Evolutionary conservation across 1,140 invertebrate species (phyloP), one percentile per base, ranked within the genome.

Genomic region (Sinonovacula constricta): DNA sequence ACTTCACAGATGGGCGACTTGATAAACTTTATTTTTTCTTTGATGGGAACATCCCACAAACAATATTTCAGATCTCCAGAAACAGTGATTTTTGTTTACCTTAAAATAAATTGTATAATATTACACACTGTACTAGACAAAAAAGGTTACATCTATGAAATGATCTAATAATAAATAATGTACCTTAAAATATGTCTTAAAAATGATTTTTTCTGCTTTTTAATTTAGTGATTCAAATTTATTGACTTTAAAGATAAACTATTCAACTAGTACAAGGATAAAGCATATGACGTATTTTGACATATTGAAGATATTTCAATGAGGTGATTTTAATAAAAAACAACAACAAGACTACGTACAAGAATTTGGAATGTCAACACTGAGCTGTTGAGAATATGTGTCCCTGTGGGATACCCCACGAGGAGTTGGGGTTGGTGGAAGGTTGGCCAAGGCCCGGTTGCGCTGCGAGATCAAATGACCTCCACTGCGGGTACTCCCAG

Each of bases 331-430:
- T 30, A 12, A 12, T 10, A 30, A 26, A 30, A 63, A 22, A 26
- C 65, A 12, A 14, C 12, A 18, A 65, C 33, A 65, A 3, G 30
- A 39, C 14, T 24, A 69, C 75, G 60, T 62, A 78, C 65, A 59
- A 65, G 49, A 75, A 45, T 78, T 80, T 18, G 88, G 87, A 68
- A 90, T 89, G 56, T 89, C 88, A 18, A 90, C 80, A 22, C 79
- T 80, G 22, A 90, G 83, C 26, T 85, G 74, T 26, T 81, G 72
- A 10, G 66, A 60, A 24, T 56, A 51, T 15, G 68, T 28, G n/a
- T n/a, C n/a, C n/a, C n/a, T n/a, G n/a, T 74, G 45, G n/a, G 71
- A 56, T 7, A 49, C 65, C 22, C 69, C 62, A 1, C 57, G 62
- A 15, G 78, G 78, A 31, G 80, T 86, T 2, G 82, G 83, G 12